Evolutionary conservation across 2,888 invertebrate genomes (phyloP), one percentile per base, ranked within the genome.

Genomic region (Sarcophaga subvicina): DNA sequence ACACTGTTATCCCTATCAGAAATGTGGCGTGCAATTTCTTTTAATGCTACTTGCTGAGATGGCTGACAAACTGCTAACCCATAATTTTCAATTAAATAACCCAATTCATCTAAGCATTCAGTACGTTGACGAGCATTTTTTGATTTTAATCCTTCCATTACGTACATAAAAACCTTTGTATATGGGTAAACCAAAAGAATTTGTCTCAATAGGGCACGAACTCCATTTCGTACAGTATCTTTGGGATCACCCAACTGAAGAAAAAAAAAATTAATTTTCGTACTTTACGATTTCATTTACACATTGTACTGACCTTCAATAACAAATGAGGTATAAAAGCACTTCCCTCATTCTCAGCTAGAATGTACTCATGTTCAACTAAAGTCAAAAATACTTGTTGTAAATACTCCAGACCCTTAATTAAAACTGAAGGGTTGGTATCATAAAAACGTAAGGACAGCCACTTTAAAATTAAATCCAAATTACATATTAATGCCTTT

Each of bases 381-480:
- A 99, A 94, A 91, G 96, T 95, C 88, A 95, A 95, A 93, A 99
- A 98, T 83, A 98, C 97, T 22, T 95, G 93, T 87, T 96, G 96
- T 14, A 99, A 94, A 93, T 98, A 99, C 92, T 99, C 99, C 90
- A 99, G 94, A n/a, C 97, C 98, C 94, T 98, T 98, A 90, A 99
- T 95, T 85, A 99, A 95, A 60, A 99, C 99, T 20, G 98, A 98
- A 12, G 99, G 99, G 94, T 99, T 99, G 37, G 99, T 99, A 94
- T 99, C 99, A 91, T 99, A 99, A 94, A 99, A 99, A 85, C 99
- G 95, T 70, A 99, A 94, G 0, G 99, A 99, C 90, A 99, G 93
- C 99, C 99, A 99, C 93, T 99, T 99, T 69, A 99, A 95, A 80
- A 99, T 96, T 87, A 99, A 94, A 94, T 99, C 99, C 87, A 99